phyloP scores from a whole-genome alignment of 2,113 vertebrate species.

The Mormyrus iriodes region DNA sequence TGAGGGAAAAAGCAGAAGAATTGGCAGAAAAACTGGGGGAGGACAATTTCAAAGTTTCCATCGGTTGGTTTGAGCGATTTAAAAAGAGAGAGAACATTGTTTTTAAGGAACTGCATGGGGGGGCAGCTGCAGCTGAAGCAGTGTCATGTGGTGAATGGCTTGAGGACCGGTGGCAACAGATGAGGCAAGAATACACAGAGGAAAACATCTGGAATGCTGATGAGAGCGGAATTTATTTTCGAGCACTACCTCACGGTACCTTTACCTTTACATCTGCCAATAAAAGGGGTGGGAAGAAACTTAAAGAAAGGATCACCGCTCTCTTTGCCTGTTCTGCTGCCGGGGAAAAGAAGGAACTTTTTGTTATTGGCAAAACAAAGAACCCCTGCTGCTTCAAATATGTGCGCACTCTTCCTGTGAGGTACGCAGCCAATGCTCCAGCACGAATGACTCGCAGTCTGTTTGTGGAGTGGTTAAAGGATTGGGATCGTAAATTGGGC shows the following conservation, averaged over 20 bases:
- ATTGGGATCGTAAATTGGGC: not conserved
- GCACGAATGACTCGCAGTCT: not conserved
- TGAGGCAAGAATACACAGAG: not conserved
- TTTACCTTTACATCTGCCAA: not conserved
- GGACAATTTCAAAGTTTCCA: not conserved
- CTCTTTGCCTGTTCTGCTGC: not conserved
- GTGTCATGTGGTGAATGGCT: not conserved
- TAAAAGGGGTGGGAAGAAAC: not conserved
- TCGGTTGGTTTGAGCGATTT: not conserved
- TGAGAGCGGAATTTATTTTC: not conserved
- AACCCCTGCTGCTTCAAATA: not conserved
- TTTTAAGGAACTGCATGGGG: slow-evolving; percentile 6
- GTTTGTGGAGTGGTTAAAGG: not conserved
- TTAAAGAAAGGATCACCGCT: not conserved
- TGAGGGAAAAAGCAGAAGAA: not conserved
- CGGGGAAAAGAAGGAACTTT: not conserved
- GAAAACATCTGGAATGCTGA: not conserved
- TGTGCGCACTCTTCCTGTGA: not conserved
- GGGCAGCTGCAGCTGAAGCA: not conserved
- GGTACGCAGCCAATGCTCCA: not conserved
- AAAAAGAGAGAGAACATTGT: slow-evolving; percentile 14
- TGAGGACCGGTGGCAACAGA: not conserved
- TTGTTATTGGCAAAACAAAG: not conserved
- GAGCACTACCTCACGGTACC: not conserved
- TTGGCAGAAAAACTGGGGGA: not conserved